Evolutionary conservation across 2,888 invertebrate genomes (phyloP), one percentile per base, ranked within the genome.

Genomic region (Drosophila atripex): DNA sequence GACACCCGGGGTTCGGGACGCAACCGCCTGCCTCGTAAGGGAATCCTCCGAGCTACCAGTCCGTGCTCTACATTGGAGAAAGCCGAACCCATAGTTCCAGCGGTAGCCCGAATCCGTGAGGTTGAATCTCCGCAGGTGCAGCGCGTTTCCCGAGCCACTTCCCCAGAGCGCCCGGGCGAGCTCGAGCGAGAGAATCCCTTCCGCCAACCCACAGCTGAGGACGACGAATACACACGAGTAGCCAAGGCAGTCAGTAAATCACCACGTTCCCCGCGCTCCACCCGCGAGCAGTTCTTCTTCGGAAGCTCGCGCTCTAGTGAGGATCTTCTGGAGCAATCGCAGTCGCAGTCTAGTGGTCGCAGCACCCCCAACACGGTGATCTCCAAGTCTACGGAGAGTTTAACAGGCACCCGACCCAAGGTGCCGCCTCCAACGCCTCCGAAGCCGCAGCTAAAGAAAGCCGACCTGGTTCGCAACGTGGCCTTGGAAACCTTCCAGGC

Each of bases 151-250:
- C 71, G 61, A n/a, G 76, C 77, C 38, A 73, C 71, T 3, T 75
- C 77, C 1, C 77, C 86, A 0, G 75, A 83, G 0, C 65, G 55
- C 0, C 72, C 82, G 1, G 77, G 75, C 0, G 91, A 92, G 82
- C 89, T 91, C 57, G 91, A 91, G 59, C 88, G 89, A 1, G 92
- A 92, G 45, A 92, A 92, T 85, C 92, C 92, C 23, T 92, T 92
- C 76, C 90, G 91, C 0, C 86, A 69, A 9, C 46, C 47, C 4
- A 35, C 58, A 1, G 7, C 66, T 23, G 58, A 70, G 8, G 80
- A 73, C 6, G 91, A 91, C 58, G 88, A 89, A 49, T 92, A 91
- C 56, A 91, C 91, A 8, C 83, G 89, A 64, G 78, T 91, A 54
- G 91, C 91, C 16, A 90, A 87, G 65, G 80, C 89, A 0, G 88